These are phyloP conservation scores for Lingula anatina DNA, from an alignment of 2,888 invertebrate species.

Conservation along the genomic window DNA sequence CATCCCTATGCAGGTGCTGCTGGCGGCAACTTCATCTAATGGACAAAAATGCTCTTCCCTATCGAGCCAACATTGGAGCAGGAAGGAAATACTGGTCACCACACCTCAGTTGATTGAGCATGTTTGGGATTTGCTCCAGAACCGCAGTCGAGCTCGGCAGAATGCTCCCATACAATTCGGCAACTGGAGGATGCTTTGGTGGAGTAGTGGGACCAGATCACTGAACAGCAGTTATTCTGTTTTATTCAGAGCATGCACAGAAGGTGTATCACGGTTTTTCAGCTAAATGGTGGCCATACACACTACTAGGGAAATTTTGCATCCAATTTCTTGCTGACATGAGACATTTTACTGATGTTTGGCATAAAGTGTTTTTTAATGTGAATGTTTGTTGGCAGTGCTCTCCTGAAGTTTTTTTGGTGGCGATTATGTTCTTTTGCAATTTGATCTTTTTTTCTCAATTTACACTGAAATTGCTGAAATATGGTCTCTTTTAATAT, in stretches of 20 bases:
- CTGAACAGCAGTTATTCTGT: background rate
- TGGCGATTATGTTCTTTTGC: no score
- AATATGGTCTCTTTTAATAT: no score
- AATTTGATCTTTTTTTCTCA: no score
- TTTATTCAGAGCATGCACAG: constrained; percentile 6
- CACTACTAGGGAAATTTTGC: no score
- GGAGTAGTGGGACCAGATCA: constrained; percentile 40
- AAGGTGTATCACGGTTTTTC: constrained; percentile 7
- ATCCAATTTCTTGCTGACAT: no score
- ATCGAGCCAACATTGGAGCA: constrained; percentile 7
- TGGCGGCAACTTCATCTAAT: constrained; percentile 7
- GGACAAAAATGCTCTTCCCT: constrained; percentile 8
- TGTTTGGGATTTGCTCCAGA: constrained; percentile 8
- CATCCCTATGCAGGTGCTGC: constrained; percentile 7
- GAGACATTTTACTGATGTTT: no score
- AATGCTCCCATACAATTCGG: background rate
- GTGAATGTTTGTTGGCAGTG: no score
- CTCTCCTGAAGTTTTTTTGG: no score
- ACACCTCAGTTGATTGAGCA: constrained; percentile 7
- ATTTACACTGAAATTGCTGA: no score
- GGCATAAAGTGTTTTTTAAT: no score
- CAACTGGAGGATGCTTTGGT: no score
- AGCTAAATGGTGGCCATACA: no score
- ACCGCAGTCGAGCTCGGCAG: background rate
- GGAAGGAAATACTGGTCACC: constrained; percentile 5